Evolutionary conservation across 2,888 invertebrate species (phyloP).

Genomic region (Platycnemis pennipes): DNA sequence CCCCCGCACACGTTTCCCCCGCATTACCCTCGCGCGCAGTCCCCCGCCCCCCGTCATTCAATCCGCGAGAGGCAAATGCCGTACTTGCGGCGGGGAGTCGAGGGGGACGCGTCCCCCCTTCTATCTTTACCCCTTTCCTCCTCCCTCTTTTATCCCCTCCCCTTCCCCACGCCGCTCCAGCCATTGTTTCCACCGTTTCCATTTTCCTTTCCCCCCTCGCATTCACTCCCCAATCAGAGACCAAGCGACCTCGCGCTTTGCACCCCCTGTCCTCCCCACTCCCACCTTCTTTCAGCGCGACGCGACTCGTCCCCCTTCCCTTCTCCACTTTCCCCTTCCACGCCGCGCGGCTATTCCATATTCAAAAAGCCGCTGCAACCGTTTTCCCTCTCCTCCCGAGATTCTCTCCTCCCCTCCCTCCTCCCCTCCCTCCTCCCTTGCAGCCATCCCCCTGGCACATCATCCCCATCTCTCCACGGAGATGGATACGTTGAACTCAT

Average conservation of each 20-base stretch:
- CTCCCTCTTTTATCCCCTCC: not conserved
- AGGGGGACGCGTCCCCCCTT: not conserved
- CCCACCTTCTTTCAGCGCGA: not conserved
- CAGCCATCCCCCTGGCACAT: not conserved
- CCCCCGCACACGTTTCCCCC: not conserved
- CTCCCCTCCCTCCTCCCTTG: not conserved
- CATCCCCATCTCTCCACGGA: not conserved
- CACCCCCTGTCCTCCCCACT: not conserved
- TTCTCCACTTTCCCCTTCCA: not conserved
- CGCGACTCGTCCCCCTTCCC: not conserved
- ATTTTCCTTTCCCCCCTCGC: not conserved
- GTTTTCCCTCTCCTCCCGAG: not conserved
- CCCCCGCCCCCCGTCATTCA: too few relatives aligned
- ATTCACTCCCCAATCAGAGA: conserved; percentile 20
- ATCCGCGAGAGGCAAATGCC: not conserved
- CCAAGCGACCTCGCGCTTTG: not conserved
- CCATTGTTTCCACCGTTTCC: conserved; percentile 25
- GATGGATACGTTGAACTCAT: too few relatives aligned
- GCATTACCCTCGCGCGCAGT: too few relatives aligned
- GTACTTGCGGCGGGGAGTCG: not conserved
- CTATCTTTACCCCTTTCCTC: not conserved
- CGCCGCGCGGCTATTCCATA: conserved; percentile 32
- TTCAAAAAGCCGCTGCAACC: conserved; percentile 33
- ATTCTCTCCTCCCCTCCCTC: not conserved
- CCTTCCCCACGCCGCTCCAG: not conserved